Evolutionary conservation across 2,888 invertebrate species (phyloP), one percentile per base, ranked within the genome.

Genomic region (Rambutsinella grinnellia): DNA sequence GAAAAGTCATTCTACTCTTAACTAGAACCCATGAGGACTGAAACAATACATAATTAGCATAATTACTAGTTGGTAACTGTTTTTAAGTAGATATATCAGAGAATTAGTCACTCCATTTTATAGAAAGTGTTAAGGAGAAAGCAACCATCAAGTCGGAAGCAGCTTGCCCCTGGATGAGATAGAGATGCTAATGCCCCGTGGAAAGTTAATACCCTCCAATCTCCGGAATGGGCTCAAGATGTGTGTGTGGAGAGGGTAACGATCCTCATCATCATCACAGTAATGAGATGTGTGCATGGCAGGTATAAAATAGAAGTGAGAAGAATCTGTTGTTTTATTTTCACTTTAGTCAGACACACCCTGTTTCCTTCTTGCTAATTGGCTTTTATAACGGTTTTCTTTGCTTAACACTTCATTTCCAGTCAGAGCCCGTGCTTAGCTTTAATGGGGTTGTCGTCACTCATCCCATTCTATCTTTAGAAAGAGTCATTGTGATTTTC

Each of bases 381-480:
- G 15, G 49, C 19, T 5, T 49, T 49, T 17, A 13, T n/a, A n/a
- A n/a, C n/a, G n/a, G n/a, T 17, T 49, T n/a, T 5, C 5, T 49
- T 49, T 49, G 19, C 24, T 57, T 57, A 36, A 57, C 57, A 57
- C 57, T 57, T 57, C 57, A 57, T 57, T 36, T 36, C 36, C 36
- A 36, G 36, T 26, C 19, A 60, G 36, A 36, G 36, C n/a, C 57
- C 57, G n/a, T 24, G 27, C 36, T n/a, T 5, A 23, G 15, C 26
- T 56, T 2, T 60, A 60, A 60, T 60, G 60, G 60, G 24, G 60
- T 60, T 60, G 60, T 60, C 60, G 60, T 60, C 46, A 56, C 56
- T 56, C 56, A 24, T 5, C 13, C 36, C 5, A 5, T 36, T 36
- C 36, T 36, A 5, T 36, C 13, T 13, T 36, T n/a, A n/a, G n/a